Base-by-base conservation (phyloP, 35 echinoderm and acorn worm genomes). In the Heliocidaris tuberculata region DNA sequence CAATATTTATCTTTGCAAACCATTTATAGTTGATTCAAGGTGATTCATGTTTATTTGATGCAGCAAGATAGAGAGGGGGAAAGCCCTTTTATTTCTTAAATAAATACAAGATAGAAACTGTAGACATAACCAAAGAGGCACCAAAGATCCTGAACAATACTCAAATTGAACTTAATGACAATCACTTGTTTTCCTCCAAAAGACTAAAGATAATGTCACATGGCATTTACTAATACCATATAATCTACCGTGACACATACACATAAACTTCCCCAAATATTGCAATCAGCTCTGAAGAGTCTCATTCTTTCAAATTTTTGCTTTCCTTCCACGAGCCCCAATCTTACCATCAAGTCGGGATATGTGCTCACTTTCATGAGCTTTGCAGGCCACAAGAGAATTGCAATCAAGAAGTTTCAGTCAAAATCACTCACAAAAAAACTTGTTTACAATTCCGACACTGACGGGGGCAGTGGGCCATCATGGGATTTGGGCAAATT, bases 391-490 rank as follows among this genome's bases (percentile, higher is more conserved):
- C 65, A 78, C 65, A 78, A n/a, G 65, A 78, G 65, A 78, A 7
- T 78, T n/a, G 21, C 4, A 78, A 78, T 78, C 65, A 21, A 78
- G 21, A 78, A 78, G 65, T 78, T 78, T 78, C 65, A 78, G 65
- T 78, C 65, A 78, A 78, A 78, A 78, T 78, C 65, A 78, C 65
- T 78, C 65, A 78, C 65, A 78, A 78, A 78, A 78, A 78, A 5
- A 78, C 15, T 78, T 78, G 65, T 78, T 78, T 78, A 78, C 65
- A 78, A 78, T 78, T 27, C 7, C 19, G 2, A 78, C 2, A 78
- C 65, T n/a, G 21, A 21, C 6, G 65, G 65, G 65, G 65, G 65
- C 21, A 78, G 7, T n/a, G 65, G 21, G 65, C 27, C 17, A n/a
- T 78, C 65, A 27, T 78, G 65, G 65, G 65, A 78, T 78, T 78